Evolutionary conservation across 1,140 invertebrate species (phyloP).

Genomic region (Drosophila repleta): DNA sequence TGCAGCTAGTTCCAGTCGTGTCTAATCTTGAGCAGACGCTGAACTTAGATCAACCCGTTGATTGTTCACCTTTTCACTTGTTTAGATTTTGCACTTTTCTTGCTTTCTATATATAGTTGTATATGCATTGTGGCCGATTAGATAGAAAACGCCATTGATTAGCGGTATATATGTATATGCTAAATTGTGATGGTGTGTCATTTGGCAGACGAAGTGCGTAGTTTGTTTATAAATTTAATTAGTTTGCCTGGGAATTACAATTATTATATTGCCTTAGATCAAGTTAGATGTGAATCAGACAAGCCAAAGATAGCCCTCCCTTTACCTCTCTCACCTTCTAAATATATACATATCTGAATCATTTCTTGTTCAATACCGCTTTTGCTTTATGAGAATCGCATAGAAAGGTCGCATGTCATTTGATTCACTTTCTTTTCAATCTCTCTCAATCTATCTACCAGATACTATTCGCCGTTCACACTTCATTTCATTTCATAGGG

Average conservation of each 20-base stretch:
- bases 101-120: constrained; percentile 5
- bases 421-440: not conserved
- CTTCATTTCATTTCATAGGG: not conserved
- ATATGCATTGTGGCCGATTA: not conserved
- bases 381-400: not conserved
- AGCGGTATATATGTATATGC: too few relatives aligned
- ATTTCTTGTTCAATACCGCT: too few relatives aligned
- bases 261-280: too few relatives aligned
- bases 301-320: too few relatives aligned
- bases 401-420: not conserved
- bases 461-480: too few relatives aligned
- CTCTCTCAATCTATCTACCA: too few relatives aligned
- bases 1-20: too few relatives aligned
- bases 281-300: too few relatives aligned
- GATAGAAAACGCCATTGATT: not conserved
- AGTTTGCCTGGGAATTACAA: too few relatives aligned
- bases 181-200: not conserved
- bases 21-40: not conserved
- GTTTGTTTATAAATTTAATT: too few relatives aligned
- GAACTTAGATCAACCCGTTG: constrained; percentile 10
- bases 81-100: not conserved
- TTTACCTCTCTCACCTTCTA: too few relatives aligned
- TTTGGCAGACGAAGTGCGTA: not conserved
- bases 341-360: too few relatives aligned
- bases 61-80: not conserved